phyloP scores from a whole-genome alignment of 1,140 invertebrate genomes.

The Delia radicum region DNA sequence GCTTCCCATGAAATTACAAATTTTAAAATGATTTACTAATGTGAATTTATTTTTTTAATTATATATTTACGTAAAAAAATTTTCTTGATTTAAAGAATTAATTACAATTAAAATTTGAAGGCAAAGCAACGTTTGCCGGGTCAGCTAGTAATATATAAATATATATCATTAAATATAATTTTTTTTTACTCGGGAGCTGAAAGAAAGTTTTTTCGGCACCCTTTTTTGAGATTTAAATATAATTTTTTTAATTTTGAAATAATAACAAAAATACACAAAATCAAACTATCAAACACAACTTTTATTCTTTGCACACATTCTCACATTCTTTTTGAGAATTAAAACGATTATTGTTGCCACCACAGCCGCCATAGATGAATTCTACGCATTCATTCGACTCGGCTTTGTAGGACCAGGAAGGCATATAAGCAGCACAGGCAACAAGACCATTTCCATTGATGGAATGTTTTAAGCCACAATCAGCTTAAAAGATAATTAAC shows the following conservation, averaged over 20 bases:
- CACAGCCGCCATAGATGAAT: slow-evolving; percentile 78
- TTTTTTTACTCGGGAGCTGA: too few species aligned
- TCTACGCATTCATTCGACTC: slow-evolving; percentile 56
- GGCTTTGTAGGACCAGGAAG: slow-evolving; percentile 63
- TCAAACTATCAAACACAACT: not conserved
- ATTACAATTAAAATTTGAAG: too few species aligned
- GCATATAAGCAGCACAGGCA: slow-evolving; percentile 22
- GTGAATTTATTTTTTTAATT: too few species aligned
- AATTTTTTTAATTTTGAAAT: not conserved
- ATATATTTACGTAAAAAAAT: too few species aligned
- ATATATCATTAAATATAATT: too few species aligned
- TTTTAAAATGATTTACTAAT: too few species aligned
- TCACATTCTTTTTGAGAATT: slow-evolving; percentile 64
- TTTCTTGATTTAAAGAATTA: too few species aligned
- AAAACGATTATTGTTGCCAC: slow-evolving; percentile 78
- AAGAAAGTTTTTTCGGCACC: too few species aligned
- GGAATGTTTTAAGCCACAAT: slow-evolving; percentile 74
- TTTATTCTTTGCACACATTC: slow-evolving; percentile 57
- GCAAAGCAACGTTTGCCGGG: too few species aligned
- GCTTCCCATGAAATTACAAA: too few species aligned
- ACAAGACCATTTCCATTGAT: slow-evolving; percentile 66
- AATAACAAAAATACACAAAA: not conserved
- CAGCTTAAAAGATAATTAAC: not conserved
- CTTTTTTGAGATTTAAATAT: too few species aligned
- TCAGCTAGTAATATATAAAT: too few species aligned